These are phyloP conservation scores for Cyprinodon variegatus DNA, from an alignment of 2,113 vertebrate species.

Conservation along the genomic window DNA sequence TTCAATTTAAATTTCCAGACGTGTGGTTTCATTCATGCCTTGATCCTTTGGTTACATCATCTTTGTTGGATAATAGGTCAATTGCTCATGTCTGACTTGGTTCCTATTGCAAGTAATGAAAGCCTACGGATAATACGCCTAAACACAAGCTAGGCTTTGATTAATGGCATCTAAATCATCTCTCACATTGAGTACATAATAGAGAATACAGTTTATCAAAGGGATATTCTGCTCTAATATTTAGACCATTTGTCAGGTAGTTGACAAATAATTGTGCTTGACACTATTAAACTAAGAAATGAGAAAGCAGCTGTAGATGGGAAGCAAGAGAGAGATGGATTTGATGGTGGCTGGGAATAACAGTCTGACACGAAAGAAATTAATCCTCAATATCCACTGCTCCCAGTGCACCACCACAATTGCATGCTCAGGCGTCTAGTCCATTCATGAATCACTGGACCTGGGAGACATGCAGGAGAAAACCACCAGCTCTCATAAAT, in stretches of 20 bases:
- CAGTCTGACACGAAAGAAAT: constrained; percentile 73
- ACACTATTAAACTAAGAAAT: constrained; percentile 74
- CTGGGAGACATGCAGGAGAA: constrained; percentile 72
- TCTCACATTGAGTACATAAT: constrained; percentile 38
- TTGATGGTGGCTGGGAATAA: constrained; percentile 75
- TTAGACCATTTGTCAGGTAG: constrained; percentile 61
- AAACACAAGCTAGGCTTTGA: constrained; percentile 47
- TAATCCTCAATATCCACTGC: constrained; percentile 76
- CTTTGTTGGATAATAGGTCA: constrained; percentile 28
- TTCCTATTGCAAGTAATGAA: constrained; percentile 46
- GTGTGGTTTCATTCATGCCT: constrained; percentile 46
- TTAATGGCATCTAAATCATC: constrained; percentile 51
- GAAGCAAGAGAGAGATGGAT: constrained; percentile 67
- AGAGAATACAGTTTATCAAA: constrained; percentile 56
- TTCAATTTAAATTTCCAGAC: constrained; percentile 31
- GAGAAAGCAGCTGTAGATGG: constrained; percentile 63
- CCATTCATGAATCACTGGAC: constrained; percentile 81
- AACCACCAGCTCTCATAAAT: constrained; percentile 80
- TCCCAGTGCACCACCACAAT: constrained; percentile 76
- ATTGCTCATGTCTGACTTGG: constrained; percentile 19
- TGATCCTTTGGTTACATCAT: constrained; percentile 44
- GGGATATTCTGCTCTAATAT: constrained; percentile 54
- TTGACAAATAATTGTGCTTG: constrained; percentile 72
- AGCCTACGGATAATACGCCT: constrained; percentile 31
- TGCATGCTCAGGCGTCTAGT: constrained; percentile 73